Evolutionary conservation across 2,888 invertebrate genomes (phyloP), one percentile per base, ranked within the genome.

Genomic region (Polydrusus cervinus): DNA sequence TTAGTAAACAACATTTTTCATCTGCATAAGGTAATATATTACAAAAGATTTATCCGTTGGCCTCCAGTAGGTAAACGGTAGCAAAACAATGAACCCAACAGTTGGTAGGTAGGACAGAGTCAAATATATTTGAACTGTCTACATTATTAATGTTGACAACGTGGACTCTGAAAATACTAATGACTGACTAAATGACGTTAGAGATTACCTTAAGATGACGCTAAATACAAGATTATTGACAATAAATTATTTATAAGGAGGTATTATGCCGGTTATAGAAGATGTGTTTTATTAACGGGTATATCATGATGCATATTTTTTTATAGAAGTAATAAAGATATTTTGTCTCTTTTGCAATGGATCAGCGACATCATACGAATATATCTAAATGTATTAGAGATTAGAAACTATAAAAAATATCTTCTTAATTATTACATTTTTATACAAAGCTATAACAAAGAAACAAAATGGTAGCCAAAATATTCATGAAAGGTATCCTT

Each of bases 11-110:
- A 47, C 49, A 43, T 38, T 45, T 30, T 65, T 72, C 66, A 72
- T 72, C 71, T 72, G 65, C 71, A 72, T 72, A 65, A 43, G 57
- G 66, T 47, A 55, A 66, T 72, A 72, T 66, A 51, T 72, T 45
- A 66, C 30, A 72, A 57, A 55, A 60, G 71, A 72, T 72, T 72
- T 72, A 49, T 60, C 34, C 34, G 65, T 57, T 66, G 65, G 60
- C 71, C 66, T 72, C 45, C 71, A 71, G 70, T 62, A 65, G 71
- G 71, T 65, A 71, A 16, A 64, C 71, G 65, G 71, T 55, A 55
- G 55, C 55, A 34, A 30, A 55, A 55, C 34, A 55, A 55, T 55
- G 25, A 55, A 55, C 8, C 34, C 34, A 55, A 55, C 55, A 55
- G 55, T 55, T 55, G 55, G 55, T 55, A 34, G 55, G 55, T 55